Evolutionary conservation across 2,797 vertebrate species (phyloP).

Genomic region (Fratercula arctica): DNA sequence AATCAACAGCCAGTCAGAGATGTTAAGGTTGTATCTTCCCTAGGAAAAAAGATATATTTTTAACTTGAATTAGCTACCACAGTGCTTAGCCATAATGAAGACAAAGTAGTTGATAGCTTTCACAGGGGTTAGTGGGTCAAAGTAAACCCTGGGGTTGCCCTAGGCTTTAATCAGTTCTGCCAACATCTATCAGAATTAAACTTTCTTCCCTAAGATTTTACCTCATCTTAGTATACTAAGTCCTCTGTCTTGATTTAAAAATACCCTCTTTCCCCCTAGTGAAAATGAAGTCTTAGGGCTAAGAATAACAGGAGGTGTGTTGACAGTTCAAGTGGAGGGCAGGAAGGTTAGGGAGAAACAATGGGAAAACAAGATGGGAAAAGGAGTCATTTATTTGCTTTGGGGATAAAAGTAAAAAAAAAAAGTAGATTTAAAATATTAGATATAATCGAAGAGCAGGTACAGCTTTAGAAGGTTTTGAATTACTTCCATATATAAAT

Average conservation of each 20-base stretch:
- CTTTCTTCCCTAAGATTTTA: background rate
- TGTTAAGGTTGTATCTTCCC: background rate
- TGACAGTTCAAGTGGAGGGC: background rate
- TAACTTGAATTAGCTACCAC: background rate
- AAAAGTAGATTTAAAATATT: background rate
- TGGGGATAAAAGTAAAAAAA: background rate
- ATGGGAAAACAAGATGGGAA: background rate
- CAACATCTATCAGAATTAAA: constrained; percentile 2
- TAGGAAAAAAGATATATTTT: background rate
- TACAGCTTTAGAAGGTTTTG: background rate
- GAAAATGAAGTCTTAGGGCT: background rate
- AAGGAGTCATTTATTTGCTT: background rate
- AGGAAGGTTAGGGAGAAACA: background rate
- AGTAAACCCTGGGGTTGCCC: background rate
- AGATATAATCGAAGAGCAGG: background rate
- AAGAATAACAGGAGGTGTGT: background rate
- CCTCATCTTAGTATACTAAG: background rate
- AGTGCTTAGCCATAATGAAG: background rate
- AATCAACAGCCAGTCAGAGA: background rate
- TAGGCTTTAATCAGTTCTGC: background rate
- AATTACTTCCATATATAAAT: background rate
- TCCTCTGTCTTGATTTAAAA: constrained; percentile 5
- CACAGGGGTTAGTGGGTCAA: background rate
- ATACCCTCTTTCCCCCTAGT: background rate
- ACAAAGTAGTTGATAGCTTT: constrained; percentile 22